phyloP scores from a whole-genome alignment of 35 echinoderm and acorn worm species.

The Nesometra sesokonis region DNA sequence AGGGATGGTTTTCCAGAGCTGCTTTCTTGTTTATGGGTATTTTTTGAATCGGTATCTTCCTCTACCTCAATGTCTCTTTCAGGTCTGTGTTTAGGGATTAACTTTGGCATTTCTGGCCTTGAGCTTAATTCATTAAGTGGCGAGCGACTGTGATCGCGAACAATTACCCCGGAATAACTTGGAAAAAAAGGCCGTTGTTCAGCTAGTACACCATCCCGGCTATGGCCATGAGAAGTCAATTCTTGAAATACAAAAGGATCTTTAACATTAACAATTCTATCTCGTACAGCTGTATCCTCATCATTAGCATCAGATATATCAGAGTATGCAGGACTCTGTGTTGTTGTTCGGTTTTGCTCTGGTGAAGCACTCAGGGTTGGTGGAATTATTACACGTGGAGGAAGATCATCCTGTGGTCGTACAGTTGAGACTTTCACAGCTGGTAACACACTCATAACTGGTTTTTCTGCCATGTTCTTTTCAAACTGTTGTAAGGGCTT shows the following conservation, averaged over 20 bases:
- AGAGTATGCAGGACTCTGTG: constrained; percentile 83
- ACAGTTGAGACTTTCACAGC: constrained; percentile 20
- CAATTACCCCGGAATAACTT: not conserved
- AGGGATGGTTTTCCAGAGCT: not conserved
- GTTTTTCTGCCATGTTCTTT: constrained; percentile 28
- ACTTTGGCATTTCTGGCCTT: not conserved
- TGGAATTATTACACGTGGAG: constrained; percentile 6
- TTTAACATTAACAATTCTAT: not conserved
- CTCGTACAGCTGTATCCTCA: not conserved
- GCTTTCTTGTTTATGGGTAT: not conserved
- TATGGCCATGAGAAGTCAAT: not conserved
- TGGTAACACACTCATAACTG: constrained; percentile 9
- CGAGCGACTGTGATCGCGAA: not conserved
- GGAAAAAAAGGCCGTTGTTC: not conserved
- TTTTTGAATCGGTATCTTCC: not conserved
- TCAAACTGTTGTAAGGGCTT: constrained; percentile 15
- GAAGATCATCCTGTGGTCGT: constrained; percentile 16
- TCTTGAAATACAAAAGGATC: not conserved
- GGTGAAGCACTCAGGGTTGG: not conserved
- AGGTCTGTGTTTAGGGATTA: not conserved
- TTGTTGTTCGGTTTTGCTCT: constrained; percentile 7
- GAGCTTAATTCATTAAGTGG: not conserved
- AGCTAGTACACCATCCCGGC: not conserved
- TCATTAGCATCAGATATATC: constrained; percentile 94
- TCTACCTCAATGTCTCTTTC: not conserved